Base-by-base conservation (phyloP, 2,113 vertebrate species). In the Pachycephala philippinensis region DNA sequence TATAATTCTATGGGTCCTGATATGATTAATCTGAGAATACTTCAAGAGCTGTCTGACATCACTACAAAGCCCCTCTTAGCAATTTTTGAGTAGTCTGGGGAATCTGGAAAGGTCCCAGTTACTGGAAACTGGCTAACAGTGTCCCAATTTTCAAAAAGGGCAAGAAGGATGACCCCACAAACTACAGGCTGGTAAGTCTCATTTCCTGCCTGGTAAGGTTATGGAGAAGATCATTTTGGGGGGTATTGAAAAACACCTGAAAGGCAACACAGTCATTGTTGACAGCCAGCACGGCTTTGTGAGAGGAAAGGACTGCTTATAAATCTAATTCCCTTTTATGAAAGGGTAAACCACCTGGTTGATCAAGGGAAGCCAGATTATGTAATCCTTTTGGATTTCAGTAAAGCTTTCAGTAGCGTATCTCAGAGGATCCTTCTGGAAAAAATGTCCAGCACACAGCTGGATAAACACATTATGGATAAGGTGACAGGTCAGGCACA, bases 241-340 rank as follows among this genome's bases (percentile, higher is more conserved):
- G 10, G 12, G 2, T 37, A 28, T 47, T 56, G 19, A 64, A 47
- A 37, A 84, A 23, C 10, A n/a, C 20, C 28, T 39, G 49, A 64
- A 84, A 56, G 12, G 4, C 28, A 64, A 13, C 28, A 33, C 15
- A 47, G 12, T 47, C 12, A n/a, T 13, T 13, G 10, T 15, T 65
- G 19, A n/a, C 19, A 65, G n/a, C 4, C 19, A 31, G 16, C 4
- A 44, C 0, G 0, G 12, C 26, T 44, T 44, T 10, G 15, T 40
- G 50, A 84, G 49, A 33, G 9, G 9, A 47, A 64, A 39, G 19
- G 33, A 12, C 19, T 74, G 6, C 10, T n/a, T 40, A 19, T 47
- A 24, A 64, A 56, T 23, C 3, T 3, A 39, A 40, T 47, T 65
- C 56, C 24, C 30, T 74, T n/a, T 65, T 8, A 28, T 28, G 8